Evolutionary conservation across 2,888 invertebrate genomes (phyloP).

Genomic region (Temnothorax ravouxi): DNA sequence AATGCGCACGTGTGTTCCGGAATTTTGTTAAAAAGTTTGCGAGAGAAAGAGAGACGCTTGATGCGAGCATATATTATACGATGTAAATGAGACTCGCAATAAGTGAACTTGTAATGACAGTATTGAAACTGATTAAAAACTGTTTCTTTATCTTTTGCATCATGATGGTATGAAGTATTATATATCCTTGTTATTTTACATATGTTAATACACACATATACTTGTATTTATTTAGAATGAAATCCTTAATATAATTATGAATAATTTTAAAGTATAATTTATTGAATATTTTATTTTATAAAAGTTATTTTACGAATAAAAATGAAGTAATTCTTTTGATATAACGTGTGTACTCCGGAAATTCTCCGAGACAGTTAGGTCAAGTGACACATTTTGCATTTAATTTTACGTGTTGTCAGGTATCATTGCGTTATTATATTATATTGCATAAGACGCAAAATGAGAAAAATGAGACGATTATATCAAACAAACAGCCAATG

Average conservation of each 20-base stretch:
- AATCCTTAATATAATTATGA: neutral
- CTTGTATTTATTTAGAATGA: neutral
- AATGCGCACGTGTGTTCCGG: neutral
- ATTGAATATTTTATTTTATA: too few species aligned
- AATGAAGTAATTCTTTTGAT: neutral
- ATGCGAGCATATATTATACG: neutral
- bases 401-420: neutral
- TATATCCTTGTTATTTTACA: neutral
- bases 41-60: neutral
- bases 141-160: neutral
- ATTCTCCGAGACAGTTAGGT: neutral
- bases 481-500: neutral
- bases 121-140: neutral
- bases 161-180: neutral
- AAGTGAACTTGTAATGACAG: neutral
- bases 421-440: neutral
- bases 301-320: too few species aligned
- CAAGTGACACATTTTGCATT: neutral
- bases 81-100: slow-evolving; percentile 6
- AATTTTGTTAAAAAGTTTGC: slow-evolving; percentile 25
- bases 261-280: neutral
- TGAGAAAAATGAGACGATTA: neutral
- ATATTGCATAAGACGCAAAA: neutral
- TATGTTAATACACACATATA: neutral
- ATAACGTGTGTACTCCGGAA: neutral